phyloP scores from a whole-genome alignment of 2,113 vertebrate genomes.

The Pseudopipra pipra region DNA sequence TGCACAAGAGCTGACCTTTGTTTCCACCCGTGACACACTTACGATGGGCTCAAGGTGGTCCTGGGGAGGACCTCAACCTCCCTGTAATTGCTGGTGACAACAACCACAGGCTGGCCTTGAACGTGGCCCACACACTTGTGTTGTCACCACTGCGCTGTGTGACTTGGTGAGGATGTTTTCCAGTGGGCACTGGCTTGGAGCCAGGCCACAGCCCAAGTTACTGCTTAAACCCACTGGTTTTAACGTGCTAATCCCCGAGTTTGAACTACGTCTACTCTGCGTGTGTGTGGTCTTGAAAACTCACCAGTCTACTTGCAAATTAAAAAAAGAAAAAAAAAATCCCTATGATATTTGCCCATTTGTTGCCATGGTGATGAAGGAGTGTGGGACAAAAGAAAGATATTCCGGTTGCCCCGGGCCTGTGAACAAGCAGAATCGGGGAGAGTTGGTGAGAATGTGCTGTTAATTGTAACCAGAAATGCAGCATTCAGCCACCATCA shows the following conservation, averaged over 20 bases:
- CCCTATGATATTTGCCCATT: slow-evolving; percentile 28
- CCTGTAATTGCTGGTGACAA: background rate
- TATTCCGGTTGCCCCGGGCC: slow-evolving; percentile 23
- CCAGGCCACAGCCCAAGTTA: background rate
- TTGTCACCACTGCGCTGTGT: background rate
- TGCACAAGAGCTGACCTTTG: background rate
- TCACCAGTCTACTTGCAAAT: background rate
- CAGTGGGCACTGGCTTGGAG: background rate
- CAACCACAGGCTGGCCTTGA: background rate
- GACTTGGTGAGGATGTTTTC: background rate
- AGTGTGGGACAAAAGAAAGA: slow-evolving; percentile 48
- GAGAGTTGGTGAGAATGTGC: slow-evolving; percentile 36
- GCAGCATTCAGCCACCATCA: background rate
- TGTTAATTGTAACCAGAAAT: slow-evolving; percentile 50
- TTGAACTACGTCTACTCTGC: background rate
- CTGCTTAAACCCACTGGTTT: background rate
- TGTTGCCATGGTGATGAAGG: slow-evolving; percentile 31
- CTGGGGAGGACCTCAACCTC: background rate
- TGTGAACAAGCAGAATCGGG: slow-evolving; percentile 23
- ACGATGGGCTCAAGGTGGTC: background rate
- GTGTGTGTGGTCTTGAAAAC: slow-evolving; percentile 41
- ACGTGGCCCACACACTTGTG: background rate
- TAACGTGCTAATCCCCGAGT: background rate
- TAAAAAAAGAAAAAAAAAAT: background rate
- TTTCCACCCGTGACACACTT: background rate